These are phyloP conservation scores for Noctilio leporinus DNA, from an alignment of 2,113 vertebrate genomes.

Conservation along the genomic window DNA sequence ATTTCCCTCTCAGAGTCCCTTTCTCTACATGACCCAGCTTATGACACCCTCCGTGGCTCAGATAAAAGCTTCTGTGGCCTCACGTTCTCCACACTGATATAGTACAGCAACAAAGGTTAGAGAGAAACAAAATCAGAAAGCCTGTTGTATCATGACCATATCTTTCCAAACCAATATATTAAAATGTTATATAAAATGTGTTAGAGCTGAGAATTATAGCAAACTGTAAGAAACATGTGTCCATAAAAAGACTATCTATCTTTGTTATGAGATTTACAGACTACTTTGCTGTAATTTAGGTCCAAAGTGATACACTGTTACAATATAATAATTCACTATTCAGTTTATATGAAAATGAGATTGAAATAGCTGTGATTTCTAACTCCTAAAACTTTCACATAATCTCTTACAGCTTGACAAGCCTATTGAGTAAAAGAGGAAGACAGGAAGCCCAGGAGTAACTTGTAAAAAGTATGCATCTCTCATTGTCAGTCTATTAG, in stretches of 20 bases:
- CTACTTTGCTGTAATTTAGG: slow-evolving; percentile 49
- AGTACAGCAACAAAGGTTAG: not conserved
- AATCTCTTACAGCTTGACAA: slow-evolving; percentile 42
- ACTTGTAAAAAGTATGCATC: slow-evolving; percentile 8
- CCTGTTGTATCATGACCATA: not conserved
- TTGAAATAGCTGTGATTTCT: slow-evolving; percentile 46
- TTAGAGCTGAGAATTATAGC: not conserved
- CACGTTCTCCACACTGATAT: not conserved
- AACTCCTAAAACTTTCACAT: slow-evolving; percentile 41
- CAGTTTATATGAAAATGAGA: slow-evolving; percentile 55
- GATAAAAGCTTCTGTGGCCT: not conserved
- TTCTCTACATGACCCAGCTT: not conserved
- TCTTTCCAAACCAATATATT: not conserved
- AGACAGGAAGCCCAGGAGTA: slow-evolving; percentile 1
- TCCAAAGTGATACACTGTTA: slow-evolving; percentile 51
- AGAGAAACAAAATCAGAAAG: not conserved
- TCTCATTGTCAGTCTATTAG: slow-evolving; percentile 12
- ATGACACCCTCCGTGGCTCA: not conserved
- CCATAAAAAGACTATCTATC: slow-evolving; percentile 23
- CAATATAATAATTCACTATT: slow-evolving; percentile 44
- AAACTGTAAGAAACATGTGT: not conserved
- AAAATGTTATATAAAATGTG: slow-evolving; percentile 18
- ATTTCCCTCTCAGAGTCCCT: not conserved
- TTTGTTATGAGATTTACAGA: slow-evolving; percentile 45
- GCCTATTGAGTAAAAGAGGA: slow-evolving; percentile 24